A percentile compares a stretch with the other conserved stretches of the same genome.
Conservation (phyloP, 2,113 vertebrate species). For the Perca fluviatilis region DNA sequence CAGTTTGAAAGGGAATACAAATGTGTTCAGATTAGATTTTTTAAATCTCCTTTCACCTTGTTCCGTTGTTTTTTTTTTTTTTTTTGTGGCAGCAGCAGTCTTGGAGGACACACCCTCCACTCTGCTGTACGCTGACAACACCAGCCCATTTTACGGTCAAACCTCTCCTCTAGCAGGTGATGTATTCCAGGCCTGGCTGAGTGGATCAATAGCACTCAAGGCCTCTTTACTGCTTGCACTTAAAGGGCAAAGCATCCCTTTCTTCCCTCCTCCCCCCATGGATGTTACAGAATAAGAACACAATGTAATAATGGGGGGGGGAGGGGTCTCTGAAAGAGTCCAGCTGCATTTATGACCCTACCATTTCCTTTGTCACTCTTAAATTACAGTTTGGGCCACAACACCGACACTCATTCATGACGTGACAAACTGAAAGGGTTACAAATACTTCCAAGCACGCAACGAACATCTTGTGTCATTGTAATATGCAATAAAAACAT, state of each 20-base stretch:
- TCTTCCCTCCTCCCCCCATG: background rate
- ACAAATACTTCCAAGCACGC: conserved; percentile 3
- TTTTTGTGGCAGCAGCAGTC: background rate
- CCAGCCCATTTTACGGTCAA: conserved; percentile 49
- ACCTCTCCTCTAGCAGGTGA: conserved; percentile 33
- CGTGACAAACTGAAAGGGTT: background rate
- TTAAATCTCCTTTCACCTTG: background rate
- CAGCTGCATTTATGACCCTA: background rate
- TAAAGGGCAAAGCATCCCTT: conserved; percentile 37
- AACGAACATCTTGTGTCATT: background rate
- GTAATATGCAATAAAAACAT: background rate
- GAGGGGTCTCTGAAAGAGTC: background rate
- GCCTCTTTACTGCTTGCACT: conserved; percentile 49
- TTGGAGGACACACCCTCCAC: conserved; percentile 26
- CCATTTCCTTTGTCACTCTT: background rate
- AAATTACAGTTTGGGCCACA: background rate
- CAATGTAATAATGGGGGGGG: background rate
- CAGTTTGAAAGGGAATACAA: background rate
- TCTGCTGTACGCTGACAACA: background rate
- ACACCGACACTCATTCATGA: background rate
- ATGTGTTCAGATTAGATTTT: background rate
- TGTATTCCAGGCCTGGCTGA: conserved; percentile 34
- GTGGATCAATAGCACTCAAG: conserved; percentile 82
- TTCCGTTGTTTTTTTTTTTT: background rate
- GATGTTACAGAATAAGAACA: background rate